Percentiles rank a stretch among this genome's conserved stretches.
These are phyloP conservation scores for Pogonophryne albipinna DNA, from an alignment of 2,797 vertebrate species.

Conservation along the genomic window DNA sequence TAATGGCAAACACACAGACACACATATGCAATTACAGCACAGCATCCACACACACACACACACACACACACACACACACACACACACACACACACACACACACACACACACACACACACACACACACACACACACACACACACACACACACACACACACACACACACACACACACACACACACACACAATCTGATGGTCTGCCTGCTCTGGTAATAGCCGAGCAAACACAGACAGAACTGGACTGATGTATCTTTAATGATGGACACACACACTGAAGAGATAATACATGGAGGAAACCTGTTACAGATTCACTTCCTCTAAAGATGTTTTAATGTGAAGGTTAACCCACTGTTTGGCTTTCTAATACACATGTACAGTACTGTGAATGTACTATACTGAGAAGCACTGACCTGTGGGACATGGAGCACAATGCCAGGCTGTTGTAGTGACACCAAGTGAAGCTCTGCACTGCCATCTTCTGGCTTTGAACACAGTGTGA, in stretches of 20 bases:
- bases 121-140: slow-evolving; percentile 2
- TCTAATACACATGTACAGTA: too few relatives aligned
- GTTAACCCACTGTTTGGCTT: neutral
- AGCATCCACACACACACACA: neutral
- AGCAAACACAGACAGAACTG: slow-evolving; percentile 41
- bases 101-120: neutral
- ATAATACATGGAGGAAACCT: slow-evolving; percentile 1
- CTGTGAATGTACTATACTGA: neutral
- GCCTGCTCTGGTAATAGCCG: slow-evolving; percentile 66
- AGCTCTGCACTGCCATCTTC: slow-evolving; percentile 78
- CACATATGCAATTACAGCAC: slow-evolving; percentile 10
- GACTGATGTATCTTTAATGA: slow-evolving; percentile 54
- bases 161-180: too few relatives aligned
- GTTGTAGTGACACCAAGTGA: slow-evolving; percentile 12
- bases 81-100: slow-evolving; percentile 21
- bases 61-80: neutral
- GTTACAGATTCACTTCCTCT: neutral
- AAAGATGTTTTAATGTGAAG: neutral
- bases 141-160: neutral
- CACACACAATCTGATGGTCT: slow-evolving; percentile 72
- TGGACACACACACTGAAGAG: neutral
- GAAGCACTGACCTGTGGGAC: neutral
- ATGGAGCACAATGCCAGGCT: neutral
- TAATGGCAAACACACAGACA: slow-evolving; percentile 21
- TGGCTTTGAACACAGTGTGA: slow-evolving; percentile 47